Conservation (phyloP, 2,797 vertebrate species). For the Macrochelys suwanniensis region DNA sequence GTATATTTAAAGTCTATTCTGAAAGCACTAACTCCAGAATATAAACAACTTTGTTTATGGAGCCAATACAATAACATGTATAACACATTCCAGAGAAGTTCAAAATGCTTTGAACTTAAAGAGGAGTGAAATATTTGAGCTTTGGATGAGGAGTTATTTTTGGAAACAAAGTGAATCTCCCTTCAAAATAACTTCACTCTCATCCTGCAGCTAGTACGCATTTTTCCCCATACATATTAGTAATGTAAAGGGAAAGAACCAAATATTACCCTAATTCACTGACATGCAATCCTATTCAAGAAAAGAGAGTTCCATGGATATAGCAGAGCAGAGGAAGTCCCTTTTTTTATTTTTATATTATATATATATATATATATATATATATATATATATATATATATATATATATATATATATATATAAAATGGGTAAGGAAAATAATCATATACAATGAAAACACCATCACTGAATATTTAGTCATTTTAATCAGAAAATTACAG, state of each 20-base stretch:
- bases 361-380: background rate
- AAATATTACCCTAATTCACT: background rate
- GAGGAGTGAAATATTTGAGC: background rate
- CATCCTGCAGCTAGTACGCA: fast-evolving
- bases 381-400: no score
- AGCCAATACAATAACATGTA: slow-evolving; percentile 14
- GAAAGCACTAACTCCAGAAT: background rate
- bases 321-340: background rate
- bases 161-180: background rate
- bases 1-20: background rate
- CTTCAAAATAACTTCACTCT: background rate
- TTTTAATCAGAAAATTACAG: background rate
- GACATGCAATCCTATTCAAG: background rate
- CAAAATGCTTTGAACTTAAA: slow-evolving; percentile 1
- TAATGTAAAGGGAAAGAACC: background rate
- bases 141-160: background rate
- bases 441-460: background rate
- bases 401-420: no score
- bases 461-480: background rate
- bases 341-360: background rate
- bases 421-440: background rate
- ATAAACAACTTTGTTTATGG: slow-evolving; percentile 39
- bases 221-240: background rate
- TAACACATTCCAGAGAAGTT: slow-evolving; percentile 32
- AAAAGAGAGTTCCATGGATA: background rate